These are phyloP conservation scores for Poecilus cupreus DNA, from an alignment of 2,888 invertebrate genomes.

Conservation along the genomic window DNA sequence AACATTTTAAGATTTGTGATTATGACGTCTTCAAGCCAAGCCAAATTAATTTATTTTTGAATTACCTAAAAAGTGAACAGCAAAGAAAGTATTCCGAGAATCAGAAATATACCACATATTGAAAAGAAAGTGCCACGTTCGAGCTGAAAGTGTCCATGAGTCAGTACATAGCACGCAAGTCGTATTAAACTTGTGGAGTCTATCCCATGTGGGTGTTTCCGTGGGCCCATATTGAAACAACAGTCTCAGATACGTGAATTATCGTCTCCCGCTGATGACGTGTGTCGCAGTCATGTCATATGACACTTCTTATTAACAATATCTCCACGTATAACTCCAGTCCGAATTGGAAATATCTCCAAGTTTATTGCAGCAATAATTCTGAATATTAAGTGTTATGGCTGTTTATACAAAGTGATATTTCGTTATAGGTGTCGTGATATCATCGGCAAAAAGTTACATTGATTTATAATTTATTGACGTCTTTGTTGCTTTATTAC, in stretches of 20 bases:
- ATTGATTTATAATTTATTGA: conserved; percentile 28
- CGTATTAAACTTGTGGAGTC: background rate
- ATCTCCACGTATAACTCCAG: background rate
- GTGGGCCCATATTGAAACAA: conserved; percentile 35
- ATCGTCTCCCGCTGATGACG: conserved; percentile 14
- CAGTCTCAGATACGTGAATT: conserved; percentile 1
- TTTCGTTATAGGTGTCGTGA: conserved; percentile 19
- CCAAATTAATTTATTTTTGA: no score
- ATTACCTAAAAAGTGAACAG: no score
- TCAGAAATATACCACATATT: background rate
- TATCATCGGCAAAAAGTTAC: conserved; percentile 8
- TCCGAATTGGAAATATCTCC: conserved; percentile 16
- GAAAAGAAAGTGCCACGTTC: background rate
- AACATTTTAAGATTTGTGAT: no score
- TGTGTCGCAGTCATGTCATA: background rate
- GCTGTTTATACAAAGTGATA: conserved; percentile 30
- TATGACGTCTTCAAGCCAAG: no score
- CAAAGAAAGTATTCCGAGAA: background rate
- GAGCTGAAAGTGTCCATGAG: background rate
- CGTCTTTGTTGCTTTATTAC: background rate
- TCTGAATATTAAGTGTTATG: conserved; percentile 43
- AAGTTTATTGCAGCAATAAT: conserved; percentile 32
- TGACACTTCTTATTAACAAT: conserved; percentile 40
- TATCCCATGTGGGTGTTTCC: background rate
- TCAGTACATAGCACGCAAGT: background rate